Percentiles rank a stretch among this genome's conserved stretches.
phyloP scores from a whole-genome alignment of 23 tunicate genomes.

The Ciona savignyi region DNA sequence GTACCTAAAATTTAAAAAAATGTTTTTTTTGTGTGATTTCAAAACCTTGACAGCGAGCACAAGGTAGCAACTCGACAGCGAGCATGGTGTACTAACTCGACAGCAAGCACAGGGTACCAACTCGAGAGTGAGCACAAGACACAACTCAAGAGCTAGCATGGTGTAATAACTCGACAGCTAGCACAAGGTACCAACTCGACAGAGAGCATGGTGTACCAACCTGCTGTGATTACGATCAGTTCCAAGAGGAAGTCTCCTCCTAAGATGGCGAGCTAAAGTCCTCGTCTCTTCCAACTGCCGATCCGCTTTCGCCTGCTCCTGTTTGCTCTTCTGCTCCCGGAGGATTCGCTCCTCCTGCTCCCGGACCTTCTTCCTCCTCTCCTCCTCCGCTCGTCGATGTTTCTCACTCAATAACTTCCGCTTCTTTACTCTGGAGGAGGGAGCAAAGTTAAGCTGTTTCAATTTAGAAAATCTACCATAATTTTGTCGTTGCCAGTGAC shows the following conservation, averaged over 20 bases:
- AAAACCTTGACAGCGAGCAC: too few relatives aligned
- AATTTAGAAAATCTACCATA: too few relatives aligned
- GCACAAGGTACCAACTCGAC: too few relatives aligned
- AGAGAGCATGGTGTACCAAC: too few relatives aligned
- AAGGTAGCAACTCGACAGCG: too few relatives aligned
- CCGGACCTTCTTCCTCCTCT: constrained; percentile 19
- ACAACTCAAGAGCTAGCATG: too few relatives aligned
- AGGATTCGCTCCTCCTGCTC: constrained; percentile 34
- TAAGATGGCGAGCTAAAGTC: constrained; percentile 15
- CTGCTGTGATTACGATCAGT: constrained; percentile 84
- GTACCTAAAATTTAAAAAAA: too few relatives aligned
- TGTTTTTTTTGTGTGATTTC: too few relatives aligned
- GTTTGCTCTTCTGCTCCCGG: constrained; percentile 34
- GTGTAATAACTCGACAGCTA: too few relatives aligned
- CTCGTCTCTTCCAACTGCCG: constrained; percentile 35
- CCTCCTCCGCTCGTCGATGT: constrained; percentile 38
- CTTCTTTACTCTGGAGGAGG: constrained; percentile 36
- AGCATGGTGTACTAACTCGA: too few relatives aligned
- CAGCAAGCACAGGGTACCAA: too few relatives aligned
- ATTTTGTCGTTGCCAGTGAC: not conserved
- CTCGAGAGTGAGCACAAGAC: too few relatives aligned
- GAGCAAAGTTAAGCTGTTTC: not conserved
- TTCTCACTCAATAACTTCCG: constrained; percentile 39
- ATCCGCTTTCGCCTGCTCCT: constrained; percentile 29
- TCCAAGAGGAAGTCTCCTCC: constrained; percentile 49